Base-by-base conservation (phyloP, 2,797 vertebrate species). In the Crotalus adamanteus region DNA sequence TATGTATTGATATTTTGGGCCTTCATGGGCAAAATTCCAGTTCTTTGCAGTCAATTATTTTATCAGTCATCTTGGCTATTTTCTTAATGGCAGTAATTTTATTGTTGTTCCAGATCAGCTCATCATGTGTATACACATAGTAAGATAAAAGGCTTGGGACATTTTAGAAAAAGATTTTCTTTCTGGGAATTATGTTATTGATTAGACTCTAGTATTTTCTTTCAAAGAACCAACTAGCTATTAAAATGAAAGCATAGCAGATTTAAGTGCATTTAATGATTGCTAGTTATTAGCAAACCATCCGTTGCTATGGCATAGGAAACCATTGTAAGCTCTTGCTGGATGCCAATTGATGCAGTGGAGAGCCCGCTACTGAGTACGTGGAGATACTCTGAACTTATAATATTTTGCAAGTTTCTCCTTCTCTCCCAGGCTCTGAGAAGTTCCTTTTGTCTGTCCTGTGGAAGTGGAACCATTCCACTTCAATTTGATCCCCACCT, bases 201-300 rank as follows among this genome's bases (percentile, higher is more conserved):
- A 90, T 59, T 89, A 86, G 8, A 92, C 0, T 31, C 94, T 20
- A 95, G 92, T 31, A 94, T 28, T 56, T 87, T 93, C 91, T 73
- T n/a, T 73, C n/a, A 89, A 59, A 55, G 56, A 96, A 92, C 57
- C 88, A 73, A 59, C 91, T 69, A 89, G 53, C 20, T 57, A 9
- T 63, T 60, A 87, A 88, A 93, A 55, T 26, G 63, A 83, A 93
- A 47, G 90, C 0, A 86, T 0, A 18, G 47, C 20, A 83, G 73
- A 83, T 47, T 83, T 47, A 83, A 83, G 20, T 60, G 88, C 20
- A 57, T 91, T 4, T 69, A 90, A n/a, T 18, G 26, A 65, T n/a
- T 6, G 88, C 4, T 59, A 91, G 22, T 69, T 78, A 63, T 37
- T 42, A 87, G 65, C 26, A 56, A 51, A 56, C 55, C 31, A 31